phyloP scores from a whole-genome alignment of 2,113 vertebrate species.

The Balaeniceps rex region DNA sequence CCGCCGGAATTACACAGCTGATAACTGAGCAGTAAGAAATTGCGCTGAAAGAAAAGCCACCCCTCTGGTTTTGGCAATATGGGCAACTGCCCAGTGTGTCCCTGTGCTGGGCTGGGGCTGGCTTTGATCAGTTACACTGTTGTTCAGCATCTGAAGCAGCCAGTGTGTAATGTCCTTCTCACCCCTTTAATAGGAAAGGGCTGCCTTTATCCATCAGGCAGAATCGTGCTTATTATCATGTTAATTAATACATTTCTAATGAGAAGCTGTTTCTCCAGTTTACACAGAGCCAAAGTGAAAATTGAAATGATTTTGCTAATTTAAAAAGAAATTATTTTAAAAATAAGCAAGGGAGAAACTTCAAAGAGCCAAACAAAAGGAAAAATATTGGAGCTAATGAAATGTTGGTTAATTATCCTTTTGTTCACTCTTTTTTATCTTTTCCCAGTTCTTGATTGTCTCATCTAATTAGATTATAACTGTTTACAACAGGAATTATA shows the following conservation, averaged over 20 bases:
- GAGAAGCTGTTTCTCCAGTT: constrained; percentile 4
- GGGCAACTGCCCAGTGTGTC: background rate
- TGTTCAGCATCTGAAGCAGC: background rate
- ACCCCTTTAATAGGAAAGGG: background rate
- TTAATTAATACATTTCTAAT: constrained; percentile 54
- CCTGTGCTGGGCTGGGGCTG: background rate
- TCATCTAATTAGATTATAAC: constrained; percentile 25
- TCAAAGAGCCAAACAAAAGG: constrained; percentile 2
- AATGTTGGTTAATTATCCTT: constrained; percentile 22
- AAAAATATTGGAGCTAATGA: background rate
- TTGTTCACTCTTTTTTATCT: background rate
- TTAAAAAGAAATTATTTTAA: constrained; percentile 9
- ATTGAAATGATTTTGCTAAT: constrained; percentile 17
- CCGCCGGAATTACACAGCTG: background rate
- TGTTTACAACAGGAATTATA: background rate
- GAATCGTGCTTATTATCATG: constrained; percentile 41
- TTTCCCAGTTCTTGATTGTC: background rate
- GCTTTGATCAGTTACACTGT: background rate
- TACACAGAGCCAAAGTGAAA: constrained; percentile 9
- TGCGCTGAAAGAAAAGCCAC: background rate
- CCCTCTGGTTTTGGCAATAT: background rate
- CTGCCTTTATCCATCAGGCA: constrained; percentile 1
- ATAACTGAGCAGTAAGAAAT: background rate
- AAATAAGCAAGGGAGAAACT: background rate
- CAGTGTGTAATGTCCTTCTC: background rate